Evolutionary conservation across 2,797 vertebrate species (phyloP).

Genomic region (Rhodeus uyekii): DNA sequence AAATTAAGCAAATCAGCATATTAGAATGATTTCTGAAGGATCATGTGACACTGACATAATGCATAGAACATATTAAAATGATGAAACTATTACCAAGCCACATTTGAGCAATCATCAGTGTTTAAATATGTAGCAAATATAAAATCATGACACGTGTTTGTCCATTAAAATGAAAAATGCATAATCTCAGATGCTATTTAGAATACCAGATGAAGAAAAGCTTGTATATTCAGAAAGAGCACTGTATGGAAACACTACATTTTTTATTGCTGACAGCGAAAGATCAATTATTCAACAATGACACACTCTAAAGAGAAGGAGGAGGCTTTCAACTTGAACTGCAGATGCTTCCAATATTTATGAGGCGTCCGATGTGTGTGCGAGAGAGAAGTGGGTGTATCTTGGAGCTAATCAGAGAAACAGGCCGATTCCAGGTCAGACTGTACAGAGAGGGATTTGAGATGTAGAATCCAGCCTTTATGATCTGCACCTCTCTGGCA

Average conservation of each 20-base stretch:
- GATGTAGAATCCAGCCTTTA: slow-evolving; percentile 27
- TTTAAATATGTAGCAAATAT: not conserved
- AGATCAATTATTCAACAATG: slow-evolving; percentile 79
- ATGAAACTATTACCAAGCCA: not conserved
- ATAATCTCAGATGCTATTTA: not conserved
- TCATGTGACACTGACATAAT: not conserved
- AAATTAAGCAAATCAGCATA: not conserved
- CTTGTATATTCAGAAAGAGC: slow-evolving; percentile 31
- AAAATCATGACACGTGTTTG: not conserved
- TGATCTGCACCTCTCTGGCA: slow-evolving; percentile 44
- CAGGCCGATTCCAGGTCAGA: slow-evolving; percentile 37
- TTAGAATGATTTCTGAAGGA: not conserved
- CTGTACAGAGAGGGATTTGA: slow-evolving; percentile 34
- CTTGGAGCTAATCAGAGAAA: slow-evolving; percentile 34
- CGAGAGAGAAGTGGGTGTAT: slow-evolving; percentile 38
- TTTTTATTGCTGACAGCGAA: slow-evolving; percentile 61
- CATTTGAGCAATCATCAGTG: not conserved
- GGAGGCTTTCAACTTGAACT: slow-evolving; percentile 65
- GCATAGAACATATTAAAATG: not conserved
- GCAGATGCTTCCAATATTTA: slow-evolving; percentile 71
- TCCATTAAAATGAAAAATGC: not conserved
- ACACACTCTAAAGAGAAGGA: slow-evolving; percentile 62
- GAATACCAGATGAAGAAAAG: not conserved
- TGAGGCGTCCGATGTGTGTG: slow-evolving; percentile 54
- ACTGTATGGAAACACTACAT: slow-evolving; percentile 39